Conservation (phyloP, 2,797 vertebrate species). For the Delichon dasypus region DNA sequence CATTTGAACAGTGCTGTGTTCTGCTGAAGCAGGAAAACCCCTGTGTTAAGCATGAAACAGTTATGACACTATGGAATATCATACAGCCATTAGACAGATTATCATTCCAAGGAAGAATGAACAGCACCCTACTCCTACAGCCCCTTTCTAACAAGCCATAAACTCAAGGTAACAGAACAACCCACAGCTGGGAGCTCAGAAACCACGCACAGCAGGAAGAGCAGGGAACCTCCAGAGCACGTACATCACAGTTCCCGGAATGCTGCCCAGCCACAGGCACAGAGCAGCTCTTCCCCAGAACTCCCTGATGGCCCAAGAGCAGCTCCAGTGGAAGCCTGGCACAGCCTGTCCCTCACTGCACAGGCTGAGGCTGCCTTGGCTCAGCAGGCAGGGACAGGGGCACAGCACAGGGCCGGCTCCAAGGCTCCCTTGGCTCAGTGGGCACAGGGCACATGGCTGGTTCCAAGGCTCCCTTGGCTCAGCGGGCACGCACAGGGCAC, state of each 20-base stretch:
- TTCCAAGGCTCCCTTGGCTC: too few species aligned
- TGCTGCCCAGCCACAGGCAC: neutral
- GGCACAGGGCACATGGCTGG: neutral
- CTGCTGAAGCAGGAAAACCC: neutral
- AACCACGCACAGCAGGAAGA: fast-evolving
- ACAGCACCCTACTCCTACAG: neutral
- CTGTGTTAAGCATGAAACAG: neutral
- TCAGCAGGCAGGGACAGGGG: neutral
- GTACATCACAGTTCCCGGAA: neutral
- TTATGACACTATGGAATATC: neutral
- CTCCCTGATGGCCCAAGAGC: fast-evolving
- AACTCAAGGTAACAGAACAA: neutral
- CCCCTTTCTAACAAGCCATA: neutral
- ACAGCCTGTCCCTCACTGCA: fast-evolving
- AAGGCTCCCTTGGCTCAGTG: neutral
- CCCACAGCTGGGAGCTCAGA: neutral
- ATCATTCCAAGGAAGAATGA: neutral
- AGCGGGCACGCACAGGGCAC: too few species aligned
- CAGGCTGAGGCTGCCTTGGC: neutral
- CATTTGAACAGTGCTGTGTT: neutral
- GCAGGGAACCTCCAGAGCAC: neutral
- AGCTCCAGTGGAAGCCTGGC: neutral
- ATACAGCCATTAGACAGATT: neutral
- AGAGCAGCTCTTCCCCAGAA: neutral
- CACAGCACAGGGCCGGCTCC: neutral